A percentile compares a stretch with the other conserved stretches of the same genome.
Evolutionary conservation across 1,140 invertebrate species (phyloP).

Genomic region (Lepeophtheirus salmonis): DNA sequence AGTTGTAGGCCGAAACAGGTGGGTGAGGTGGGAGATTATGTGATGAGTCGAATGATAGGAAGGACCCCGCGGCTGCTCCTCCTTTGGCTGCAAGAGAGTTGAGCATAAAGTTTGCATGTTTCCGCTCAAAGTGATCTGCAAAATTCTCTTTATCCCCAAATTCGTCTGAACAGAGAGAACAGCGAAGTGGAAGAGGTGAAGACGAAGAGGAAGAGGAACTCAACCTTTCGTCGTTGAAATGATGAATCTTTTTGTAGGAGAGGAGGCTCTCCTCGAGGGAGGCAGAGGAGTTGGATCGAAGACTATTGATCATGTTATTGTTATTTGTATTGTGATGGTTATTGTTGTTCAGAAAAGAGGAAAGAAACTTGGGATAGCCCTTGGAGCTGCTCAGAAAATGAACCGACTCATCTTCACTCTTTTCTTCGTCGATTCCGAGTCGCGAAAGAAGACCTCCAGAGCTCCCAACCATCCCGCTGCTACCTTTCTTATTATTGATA

Average conservation of each 20-base stretch:
- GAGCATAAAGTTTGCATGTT: background rate
- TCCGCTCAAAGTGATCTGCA: background rate
- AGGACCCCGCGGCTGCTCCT: no score
- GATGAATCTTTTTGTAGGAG: no score
- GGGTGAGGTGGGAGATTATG: no score
- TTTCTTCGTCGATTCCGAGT: background rate
- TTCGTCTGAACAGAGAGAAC: background rate
- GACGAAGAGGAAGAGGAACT: background rate
- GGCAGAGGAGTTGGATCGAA: no score
- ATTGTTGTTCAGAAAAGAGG: conserved; percentile 78
- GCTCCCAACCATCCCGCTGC: no score
- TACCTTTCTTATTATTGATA: no score
- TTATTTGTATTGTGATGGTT: no score
- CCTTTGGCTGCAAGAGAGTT: background rate
- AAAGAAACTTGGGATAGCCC: conserved; percentile 75
- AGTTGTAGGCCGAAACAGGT: background rate
- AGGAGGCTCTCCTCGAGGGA: background rate
- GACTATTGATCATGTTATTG: no score
- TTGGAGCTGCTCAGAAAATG: background rate
- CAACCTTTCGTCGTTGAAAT: no score
- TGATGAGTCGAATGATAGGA: no score
- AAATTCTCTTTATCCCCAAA: background rate
- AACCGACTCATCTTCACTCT: background rate
- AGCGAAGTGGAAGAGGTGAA: background rate
- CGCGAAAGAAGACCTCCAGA: background rate